Evolutionary conservation across 2,888 invertebrate species (phyloP), one percentile per base, ranked within the genome.

Genomic region (Notodonta ziczac): DNA sequence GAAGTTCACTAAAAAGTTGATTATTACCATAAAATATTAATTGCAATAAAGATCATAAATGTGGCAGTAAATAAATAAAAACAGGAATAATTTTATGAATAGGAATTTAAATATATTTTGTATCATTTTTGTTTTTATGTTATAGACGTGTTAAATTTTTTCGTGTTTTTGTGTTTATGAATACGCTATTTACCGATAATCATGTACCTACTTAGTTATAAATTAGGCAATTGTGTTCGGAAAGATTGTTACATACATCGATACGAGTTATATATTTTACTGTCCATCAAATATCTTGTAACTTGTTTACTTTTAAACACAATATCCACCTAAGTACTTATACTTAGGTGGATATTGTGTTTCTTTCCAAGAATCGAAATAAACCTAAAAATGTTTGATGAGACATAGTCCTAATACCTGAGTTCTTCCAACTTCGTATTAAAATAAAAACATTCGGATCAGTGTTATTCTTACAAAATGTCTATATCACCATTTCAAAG

Each of bases 131-230:
- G 51, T 61, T 68, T 63, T 57, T 58, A 24, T 24, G 2, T 55
- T 35, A 55, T 61, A 56, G 10, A 58, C 56, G 46, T 71, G 57
- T 64, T 66, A 58, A 72, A 74, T n/a, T n/a, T n/a, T n/a, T n/a
- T n/a, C n/a, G n/a, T n/a, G n/a, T n/a, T n/a, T n/a, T n/a, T n/a
- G n/a, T n/a, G n/a, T n/a, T 65, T 68, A 66, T 69, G 52, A 66
- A 66, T 62, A 72, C 69, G 72, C 62, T 65, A 65, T 73, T 72
- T 63, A 63, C 62, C 52, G 58, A 68, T 62, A 60, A 16, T 42
- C 57, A 62, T 62, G 62, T 68, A 58, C 60, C 14, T 66, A 63
- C 64, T 58, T 60, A 59, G 60, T 57, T 61, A 63, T 24, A 2
- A 24, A 24, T 24, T 24, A 24, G 2, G 24, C 24, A 24, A 1